Evolutionary conservation across 64 coral and sea anemone genomes (phyloP).

Genomic region (Montipora efflorescens): DNA sequence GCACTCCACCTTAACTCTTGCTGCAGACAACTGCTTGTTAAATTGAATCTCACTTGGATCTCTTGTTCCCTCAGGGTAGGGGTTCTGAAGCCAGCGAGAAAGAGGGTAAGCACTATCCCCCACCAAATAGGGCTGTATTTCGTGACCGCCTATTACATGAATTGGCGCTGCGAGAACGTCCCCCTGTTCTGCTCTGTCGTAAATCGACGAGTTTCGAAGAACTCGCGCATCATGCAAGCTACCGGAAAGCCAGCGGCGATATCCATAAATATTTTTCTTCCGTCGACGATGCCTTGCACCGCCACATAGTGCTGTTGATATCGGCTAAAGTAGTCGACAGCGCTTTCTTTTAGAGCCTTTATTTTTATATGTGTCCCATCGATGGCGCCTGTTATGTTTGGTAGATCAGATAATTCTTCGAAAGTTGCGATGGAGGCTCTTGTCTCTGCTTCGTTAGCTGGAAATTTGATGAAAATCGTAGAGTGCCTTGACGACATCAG

Average conservation of each 20-base stretch:
- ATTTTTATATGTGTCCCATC: constrained; percentile 67
- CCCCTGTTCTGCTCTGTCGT: constrained; percentile 54
- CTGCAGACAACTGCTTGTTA: constrained; percentile 72
- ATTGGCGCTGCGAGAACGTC: constrained; percentile 58
- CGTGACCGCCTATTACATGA: constrained; percentile 2
- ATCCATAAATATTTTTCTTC: constrained; percentile 51
- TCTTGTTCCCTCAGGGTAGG: constrained; percentile 79
- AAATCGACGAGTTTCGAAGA: constrained; percentile 59
- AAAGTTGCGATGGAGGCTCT: constrained; percentile 68
- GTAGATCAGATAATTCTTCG: constrained; percentile 63
- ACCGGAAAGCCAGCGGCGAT: constrained; percentile 56
- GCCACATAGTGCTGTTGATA: constrained; percentile 39
- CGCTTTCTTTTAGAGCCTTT: constrained; percentile 42
- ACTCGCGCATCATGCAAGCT: constrained; percentile 72
- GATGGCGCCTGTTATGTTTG: constrained; percentile 70
- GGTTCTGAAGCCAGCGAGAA: constrained; percentile 68
- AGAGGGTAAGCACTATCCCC: constrained; percentile 73
- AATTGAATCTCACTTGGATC: constrained; percentile 61
- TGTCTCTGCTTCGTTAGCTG: constrained; percentile 58
- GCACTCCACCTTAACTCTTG: constrained; percentile 68
- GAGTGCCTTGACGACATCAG: constrained; percentile 64
- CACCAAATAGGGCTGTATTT: constrained; percentile 67
- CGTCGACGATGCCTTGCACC: constrained; percentile 56
- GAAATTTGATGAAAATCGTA: constrained; percentile 76
- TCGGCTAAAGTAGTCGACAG: no score